A percentile compares a stretch with the other conserved stretches of the same genome.
phyloP scores from a whole-genome alignment of 1,140 invertebrate genomes.

The Lasioglossum albipes region DNA sequence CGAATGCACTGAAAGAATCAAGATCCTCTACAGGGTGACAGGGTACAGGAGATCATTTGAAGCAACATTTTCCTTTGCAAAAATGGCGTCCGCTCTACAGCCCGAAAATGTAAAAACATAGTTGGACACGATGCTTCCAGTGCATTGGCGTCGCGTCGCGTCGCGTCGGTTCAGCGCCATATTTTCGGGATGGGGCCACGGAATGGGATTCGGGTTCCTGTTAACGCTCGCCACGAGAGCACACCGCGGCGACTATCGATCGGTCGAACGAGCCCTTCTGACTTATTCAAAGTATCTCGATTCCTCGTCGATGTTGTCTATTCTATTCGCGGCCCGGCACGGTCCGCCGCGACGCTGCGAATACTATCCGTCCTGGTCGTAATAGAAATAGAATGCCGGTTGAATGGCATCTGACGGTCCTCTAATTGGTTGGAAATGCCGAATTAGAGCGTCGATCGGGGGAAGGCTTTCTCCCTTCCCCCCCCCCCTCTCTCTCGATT shows the following conservation, averaged over 20 bases:
- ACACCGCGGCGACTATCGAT: slow-evolving; percentile 46
- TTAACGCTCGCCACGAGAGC: background rate
- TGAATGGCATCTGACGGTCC: slow-evolving; percentile 46
- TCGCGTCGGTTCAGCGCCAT: too few relatives aligned
- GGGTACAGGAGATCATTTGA: too few relatives aligned
- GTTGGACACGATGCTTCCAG: too few relatives aligned
- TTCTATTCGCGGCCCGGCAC: slow-evolving; percentile 51
- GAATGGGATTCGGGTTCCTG: background rate
- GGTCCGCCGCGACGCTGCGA: slow-evolving; percentile 17
- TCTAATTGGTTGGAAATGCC: slow-evolving; percentile 43
- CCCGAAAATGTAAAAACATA: too few relatives aligned
- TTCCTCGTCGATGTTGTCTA: slow-evolving; percentile 50
- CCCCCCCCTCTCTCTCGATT: too few relatives aligned
- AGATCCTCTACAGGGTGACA: too few relatives aligned
- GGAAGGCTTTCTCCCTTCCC: too few relatives aligned
- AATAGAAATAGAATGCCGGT: slow-evolving; percentile 42
- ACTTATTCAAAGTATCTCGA: slow-evolving; percentile 62
- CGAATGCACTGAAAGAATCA: too few relatives aligned
- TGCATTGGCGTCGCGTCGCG: too few relatives aligned
- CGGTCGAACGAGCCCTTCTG: slow-evolving; percentile 54
- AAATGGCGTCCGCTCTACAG: too few relatives aligned
- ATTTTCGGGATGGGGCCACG: background rate
- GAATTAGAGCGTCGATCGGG: slow-evolving; percentile 33
- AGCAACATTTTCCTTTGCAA: too few relatives aligned
- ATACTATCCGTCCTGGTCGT: slow-evolving; percentile 34